These are phyloP conservation scores for Linepithema humile DNA, from an alignment of 1,140 invertebrate genomes.

Conservation along the genomic window DNA sequence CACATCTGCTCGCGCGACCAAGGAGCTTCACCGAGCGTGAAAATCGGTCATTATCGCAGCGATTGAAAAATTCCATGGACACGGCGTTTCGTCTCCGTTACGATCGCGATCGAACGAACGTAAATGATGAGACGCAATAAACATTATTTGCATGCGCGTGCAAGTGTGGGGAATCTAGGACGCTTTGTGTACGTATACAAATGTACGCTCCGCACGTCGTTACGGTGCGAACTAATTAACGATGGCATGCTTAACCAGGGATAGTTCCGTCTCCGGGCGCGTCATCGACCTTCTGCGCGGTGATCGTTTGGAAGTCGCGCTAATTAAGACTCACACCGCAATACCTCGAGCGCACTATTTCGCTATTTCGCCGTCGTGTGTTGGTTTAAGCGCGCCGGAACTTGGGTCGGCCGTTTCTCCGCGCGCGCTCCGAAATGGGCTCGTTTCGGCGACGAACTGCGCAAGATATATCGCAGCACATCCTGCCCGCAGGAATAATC, in stretches of 20 bases:
- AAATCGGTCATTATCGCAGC: conserved; percentile 42
- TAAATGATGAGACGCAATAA: conserved; percentile 17
- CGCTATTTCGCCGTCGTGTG: conserved; percentile 21
- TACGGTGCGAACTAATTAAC: conserved; percentile 61
- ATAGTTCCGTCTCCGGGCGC: conserved; percentile 19
- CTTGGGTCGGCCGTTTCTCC: conserved; percentile 6
- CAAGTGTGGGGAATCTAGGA: not conserved
- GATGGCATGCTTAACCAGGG: not conserved
- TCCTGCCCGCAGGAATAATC: conserved; percentile 76
- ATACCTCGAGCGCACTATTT: conserved; percentile 47
- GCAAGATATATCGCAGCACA: conserved; percentile 72
- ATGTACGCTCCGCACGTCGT: too few relatives aligned
- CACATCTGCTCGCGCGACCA: conserved; percentile 38
- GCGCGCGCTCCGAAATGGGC: conserved; percentile 53
- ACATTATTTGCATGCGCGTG: not conserved
- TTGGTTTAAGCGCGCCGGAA: conserved; percentile 44
- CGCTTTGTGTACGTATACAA: too few relatives aligned
- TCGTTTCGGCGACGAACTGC: conserved; percentile 65
- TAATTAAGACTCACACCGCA: conserved; percentile 77
- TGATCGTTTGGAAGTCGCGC: conserved; percentile 68
- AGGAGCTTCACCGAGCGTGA: conserved; percentile 42
- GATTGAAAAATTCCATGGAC: conserved; percentile 57
- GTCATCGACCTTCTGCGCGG: conserved; percentile 20
- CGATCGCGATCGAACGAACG: conserved; percentile 20
- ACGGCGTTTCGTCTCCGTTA: conserved; percentile 11